Percentiles rank a stretch among this genome's conserved stretches.
Conservation (phyloP, 2,888 invertebrate species). For the Anagyrus pseudococci region DNA sequence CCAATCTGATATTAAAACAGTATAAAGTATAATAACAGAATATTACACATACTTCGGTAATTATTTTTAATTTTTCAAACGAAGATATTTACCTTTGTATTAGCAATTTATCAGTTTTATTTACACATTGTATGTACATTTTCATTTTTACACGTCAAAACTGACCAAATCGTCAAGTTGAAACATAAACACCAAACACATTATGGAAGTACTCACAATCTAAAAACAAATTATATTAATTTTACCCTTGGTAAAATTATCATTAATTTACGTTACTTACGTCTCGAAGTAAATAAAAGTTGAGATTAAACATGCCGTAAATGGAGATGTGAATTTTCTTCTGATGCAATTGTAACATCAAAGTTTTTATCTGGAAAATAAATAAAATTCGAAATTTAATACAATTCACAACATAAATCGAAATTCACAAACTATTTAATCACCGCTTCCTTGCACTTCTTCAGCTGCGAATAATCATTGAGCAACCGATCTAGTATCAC, state of each 20-base stretch:
- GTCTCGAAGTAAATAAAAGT: conserved; percentile 17
- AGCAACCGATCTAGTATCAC: conserved; percentile 6
- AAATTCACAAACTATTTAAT: no score
- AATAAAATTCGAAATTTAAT: not conserved
- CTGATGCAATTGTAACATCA: conserved; percentile 12
- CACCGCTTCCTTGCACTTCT: conserved; percentile 13
- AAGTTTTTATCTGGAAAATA: conserved; percentile 18
- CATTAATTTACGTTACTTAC: conserved; percentile 14
- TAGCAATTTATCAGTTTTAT: no score
- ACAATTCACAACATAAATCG: not conserved
- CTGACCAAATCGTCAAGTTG: conserved; percentile 13
- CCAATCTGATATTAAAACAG: no score
- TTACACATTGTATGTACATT: no score
- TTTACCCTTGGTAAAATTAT: no score
- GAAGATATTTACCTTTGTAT: no score
- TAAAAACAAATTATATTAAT: no score
- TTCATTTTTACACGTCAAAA: no score
- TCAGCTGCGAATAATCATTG: conserved; percentile 9
- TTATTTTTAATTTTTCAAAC: no score
- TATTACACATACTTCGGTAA: no score
- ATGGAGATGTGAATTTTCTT: conserved; percentile 5
- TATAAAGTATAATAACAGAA: no score
- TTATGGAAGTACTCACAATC: conserved; percentile 6
- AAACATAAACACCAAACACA: conserved; percentile 13
- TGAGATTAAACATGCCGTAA: conserved; percentile 13